phyloP scores from a whole-genome alignment of 2,888 invertebrate genomes.

The Lasius platythorax region DNA sequence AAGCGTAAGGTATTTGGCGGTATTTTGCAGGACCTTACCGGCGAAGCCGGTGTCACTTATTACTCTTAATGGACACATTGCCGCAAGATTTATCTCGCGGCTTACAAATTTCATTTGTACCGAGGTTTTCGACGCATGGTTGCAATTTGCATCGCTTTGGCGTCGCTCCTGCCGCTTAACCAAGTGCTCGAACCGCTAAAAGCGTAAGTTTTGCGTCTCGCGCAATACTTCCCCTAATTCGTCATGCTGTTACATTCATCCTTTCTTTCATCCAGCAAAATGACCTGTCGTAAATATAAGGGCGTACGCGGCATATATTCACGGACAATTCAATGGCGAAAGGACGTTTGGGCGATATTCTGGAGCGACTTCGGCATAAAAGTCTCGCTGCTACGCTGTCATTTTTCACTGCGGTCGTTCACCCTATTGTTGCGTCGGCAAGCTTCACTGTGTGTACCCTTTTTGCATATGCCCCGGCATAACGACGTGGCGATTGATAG shows the following conservation, averaged over 20 bases:
- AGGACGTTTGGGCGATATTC: slow-evolving; percentile 32
- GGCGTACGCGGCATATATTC: slow-evolving; percentile 45
- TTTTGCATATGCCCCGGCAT: slow-evolving; percentile 54
- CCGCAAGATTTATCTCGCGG: slow-evolving; percentile 15
- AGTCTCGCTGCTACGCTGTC: slow-evolving; percentile 50
- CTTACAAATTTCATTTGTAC: slow-evolving; percentile 38
- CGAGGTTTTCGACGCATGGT: slow-evolving; percentile 9
- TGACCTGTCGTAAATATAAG: slow-evolving; percentile 47
- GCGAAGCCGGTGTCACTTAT: neutral
- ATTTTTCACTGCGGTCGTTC: slow-evolving; percentile 58
- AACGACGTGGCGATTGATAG: slow-evolving; percentile 62
- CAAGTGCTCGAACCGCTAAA: slow-evolving; percentile 13
- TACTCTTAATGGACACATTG: slow-evolving; percentile 30
- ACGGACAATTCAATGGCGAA: slow-evolving; percentile 30
- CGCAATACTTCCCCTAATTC: slow-evolving; percentile 13
- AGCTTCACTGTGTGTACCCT: slow-evolving; percentile 9
- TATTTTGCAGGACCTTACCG: neutral
- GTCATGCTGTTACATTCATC: slow-evolving; percentile 13
- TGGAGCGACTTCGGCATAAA: slow-evolving; percentile 48
- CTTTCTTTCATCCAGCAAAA: slow-evolving; percentile 47
- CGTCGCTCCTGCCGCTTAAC: neutral
- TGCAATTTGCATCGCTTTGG: slow-evolving; percentile 15
- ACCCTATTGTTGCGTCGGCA: slow-evolving; percentile 39
- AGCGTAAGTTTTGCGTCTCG: slow-evolving; percentile 20
- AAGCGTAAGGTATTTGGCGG: neutral